These are phyloP conservation scores for Neodiprion fabricii DNA, from an alignment of 1,140 invertebrate genomes.

Conservation along the genomic window DNA sequence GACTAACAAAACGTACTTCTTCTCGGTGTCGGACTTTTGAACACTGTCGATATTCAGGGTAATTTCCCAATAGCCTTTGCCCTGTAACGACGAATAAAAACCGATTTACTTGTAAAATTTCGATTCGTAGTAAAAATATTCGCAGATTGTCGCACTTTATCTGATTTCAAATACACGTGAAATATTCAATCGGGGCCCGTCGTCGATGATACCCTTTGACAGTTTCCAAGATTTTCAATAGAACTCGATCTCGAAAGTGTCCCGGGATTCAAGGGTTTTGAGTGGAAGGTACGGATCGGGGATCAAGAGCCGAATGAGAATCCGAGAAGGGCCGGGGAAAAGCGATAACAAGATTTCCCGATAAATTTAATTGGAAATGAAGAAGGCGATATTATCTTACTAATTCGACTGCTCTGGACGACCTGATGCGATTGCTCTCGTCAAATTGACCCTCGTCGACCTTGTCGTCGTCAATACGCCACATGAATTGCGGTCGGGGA, in stretches of 20 bases:
- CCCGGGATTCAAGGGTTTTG: not conserved
- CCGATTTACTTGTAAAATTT: slow-evolving; percentile 22
- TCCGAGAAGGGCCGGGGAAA: not conserved
- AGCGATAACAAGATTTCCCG: not conserved
- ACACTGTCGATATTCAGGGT: slow-evolving; percentile 70
- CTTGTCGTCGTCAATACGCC: slow-evolving; percentile 67
- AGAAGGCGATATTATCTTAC: slow-evolving; percentile 50
- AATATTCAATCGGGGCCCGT: too few species aligned
- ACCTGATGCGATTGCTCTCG: slow-evolving; percentile 60
- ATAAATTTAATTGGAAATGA: slow-evolving; percentile 1
- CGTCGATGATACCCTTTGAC: too few species aligned
- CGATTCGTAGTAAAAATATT: slow-evolving; percentile 18
- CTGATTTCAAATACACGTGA: too few species aligned
- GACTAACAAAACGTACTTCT: slow-evolving; percentile 70
- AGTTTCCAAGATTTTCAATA: too few species aligned
- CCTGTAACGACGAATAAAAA: slow-evolving; percentile 57
- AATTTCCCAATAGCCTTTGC: slow-evolving; percentile 70
- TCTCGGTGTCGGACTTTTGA: slow-evolving; percentile 77
- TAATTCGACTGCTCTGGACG: slow-evolving; percentile 60
- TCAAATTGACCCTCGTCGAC: slow-evolving; percentile 64
- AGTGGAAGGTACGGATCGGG: not conserved
- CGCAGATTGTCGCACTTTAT: not conserved
- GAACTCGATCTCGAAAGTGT: not conserved
- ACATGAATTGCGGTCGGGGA: slow-evolving; percentile 70
- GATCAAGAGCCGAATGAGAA: not conserved